phyloP scores from a whole-genome alignment of 2,113 vertebrate species.

The Solenodon paradoxus region DNA sequence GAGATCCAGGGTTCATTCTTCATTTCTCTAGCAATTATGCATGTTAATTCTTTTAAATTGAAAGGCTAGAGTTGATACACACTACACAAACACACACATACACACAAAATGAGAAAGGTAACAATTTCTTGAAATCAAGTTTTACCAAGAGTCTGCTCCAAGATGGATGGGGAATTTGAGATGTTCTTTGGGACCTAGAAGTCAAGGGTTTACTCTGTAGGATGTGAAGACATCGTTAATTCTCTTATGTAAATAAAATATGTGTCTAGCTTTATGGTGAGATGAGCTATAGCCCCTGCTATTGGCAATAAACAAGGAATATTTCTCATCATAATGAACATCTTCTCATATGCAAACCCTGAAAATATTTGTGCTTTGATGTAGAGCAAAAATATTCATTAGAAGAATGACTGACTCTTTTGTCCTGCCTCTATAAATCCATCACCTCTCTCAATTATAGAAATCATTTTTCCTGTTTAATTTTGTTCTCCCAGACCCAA shows the following conservation, averaged over 20 bases:
- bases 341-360: neutral
- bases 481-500: neutral
- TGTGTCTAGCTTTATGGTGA: neutral
- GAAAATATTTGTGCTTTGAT: constrained; percentile 34
- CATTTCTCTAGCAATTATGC: neutral
- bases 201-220: neutral
- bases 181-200: neutral
- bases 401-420: neutral
- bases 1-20: neutral
- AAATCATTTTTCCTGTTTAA: neutral
- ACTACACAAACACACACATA: neutral
- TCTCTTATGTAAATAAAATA: neutral
- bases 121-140: neutral
- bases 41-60: neutral
- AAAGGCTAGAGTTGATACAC: neutral
- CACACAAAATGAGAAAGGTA: neutral
- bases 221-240: neutral
- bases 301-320: neutral
- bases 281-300: neutral
- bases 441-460: constrained; percentile 25
- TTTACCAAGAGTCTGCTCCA: neutral
- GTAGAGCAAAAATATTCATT: constrained; percentile 54
- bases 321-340: constrained; percentile 3
- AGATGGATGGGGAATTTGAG: neutral
- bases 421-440: neutral